These are phyloP conservation scores for Neolamprologus caudopunctatus DNA, from an alignment of 2,113 vertebrate species.

Conservation along the genomic window DNA sequence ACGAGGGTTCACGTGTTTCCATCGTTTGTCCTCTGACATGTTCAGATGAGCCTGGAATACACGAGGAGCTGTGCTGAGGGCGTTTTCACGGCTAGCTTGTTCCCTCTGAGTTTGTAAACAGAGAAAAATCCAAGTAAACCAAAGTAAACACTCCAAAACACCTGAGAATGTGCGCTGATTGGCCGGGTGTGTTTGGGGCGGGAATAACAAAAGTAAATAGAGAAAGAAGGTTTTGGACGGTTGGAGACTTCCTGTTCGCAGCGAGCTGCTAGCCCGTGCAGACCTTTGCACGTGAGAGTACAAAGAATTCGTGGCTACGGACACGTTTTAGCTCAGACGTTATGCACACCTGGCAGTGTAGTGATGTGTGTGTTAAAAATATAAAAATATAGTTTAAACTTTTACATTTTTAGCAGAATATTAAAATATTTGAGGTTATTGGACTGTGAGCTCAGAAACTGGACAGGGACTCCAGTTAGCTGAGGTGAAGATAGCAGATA, in stretches of 20 bases:
- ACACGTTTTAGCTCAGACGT: background rate
- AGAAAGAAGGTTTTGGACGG: background rate
- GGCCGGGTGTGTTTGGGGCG: fast-evolving
- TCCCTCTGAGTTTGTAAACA: background rate
- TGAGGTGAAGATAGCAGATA: background rate
- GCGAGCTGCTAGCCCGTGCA: background rate
- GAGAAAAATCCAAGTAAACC: background rate
- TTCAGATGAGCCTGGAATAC: background rate
- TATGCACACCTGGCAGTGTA: background rate
- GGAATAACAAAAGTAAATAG: background rate
- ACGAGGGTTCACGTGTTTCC: background rate
- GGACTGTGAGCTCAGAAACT: background rate
- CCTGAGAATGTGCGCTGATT: background rate
- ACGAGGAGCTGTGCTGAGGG: background rate
- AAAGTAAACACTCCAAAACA: background rate
- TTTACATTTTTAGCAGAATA: background rate
- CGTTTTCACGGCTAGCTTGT: fast-evolving
- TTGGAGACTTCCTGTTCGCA: background rate
- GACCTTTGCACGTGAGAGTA: background rate
- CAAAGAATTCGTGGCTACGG: background rate
- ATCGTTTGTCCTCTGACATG: background rate
- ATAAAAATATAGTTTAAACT: background rate
- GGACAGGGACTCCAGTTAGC: background rate
- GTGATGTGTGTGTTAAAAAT: background rate
- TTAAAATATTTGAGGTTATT: background rate